Evolutionary conservation across 2,113 vertebrate species (phyloP), one percentile per base, ranked within the genome.

Genomic region (Caracal caracal): DNA sequence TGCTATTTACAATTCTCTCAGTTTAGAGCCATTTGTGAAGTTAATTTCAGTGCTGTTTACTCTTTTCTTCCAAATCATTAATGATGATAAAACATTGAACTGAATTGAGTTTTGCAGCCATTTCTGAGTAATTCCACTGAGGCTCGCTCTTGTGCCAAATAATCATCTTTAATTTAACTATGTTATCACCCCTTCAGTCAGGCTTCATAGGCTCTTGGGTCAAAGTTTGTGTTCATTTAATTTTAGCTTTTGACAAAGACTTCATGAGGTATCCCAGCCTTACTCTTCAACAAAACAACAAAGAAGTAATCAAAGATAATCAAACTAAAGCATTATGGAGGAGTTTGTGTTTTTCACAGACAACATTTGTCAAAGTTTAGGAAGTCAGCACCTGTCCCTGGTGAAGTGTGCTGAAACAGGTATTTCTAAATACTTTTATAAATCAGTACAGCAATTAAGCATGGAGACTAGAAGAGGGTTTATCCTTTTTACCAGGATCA

Each of bases 11-110:
- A 97, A 83, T 96, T 61, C 92, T 98, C 92, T 96, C 96, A 81
- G 90, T 94, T 97, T 98, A 97, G 90, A 97, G 97, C 98, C 97
- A 98, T 98, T 97, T 98, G 93, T 94, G 97, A 96, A 98, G 97
- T 88, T 97, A 98, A 98, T 98, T 98, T 98, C 80, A 68, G 90
- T 71, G 51, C 47, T 98, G 95, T 98, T 98, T 97, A 92, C 96
- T 93, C 87, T 97, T 93, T 97, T 88, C 82, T 92, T 97, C 89
- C 90, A 85, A 88, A 98, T 96, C 94, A 96, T 97, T 92, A 95
- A 96, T 98, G 75, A 89, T 96, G 95, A 93, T 89, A 85, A 95
- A 96, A 88, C 70, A 37, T 91, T 96, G 84, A 79, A 68, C 96
- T 92, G 95, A 97, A 80, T 61, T 91, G 80, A 92, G 87, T 37